These are phyloP conservation scores for Callipepla squamata DNA, from an alignment of 2,113 vertebrate genomes.

Conservation along the genomic window DNA sequence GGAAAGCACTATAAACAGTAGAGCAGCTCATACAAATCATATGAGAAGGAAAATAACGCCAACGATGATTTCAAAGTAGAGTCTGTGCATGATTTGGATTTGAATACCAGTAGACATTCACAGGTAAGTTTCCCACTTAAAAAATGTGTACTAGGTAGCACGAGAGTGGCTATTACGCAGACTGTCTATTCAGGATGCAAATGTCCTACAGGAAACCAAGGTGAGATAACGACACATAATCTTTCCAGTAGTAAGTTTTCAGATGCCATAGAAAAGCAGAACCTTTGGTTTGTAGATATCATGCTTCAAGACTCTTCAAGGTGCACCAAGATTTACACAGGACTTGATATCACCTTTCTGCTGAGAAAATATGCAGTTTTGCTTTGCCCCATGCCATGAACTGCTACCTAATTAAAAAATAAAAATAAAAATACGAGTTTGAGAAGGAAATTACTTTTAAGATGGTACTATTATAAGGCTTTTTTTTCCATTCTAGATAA, in stretches of 20 bases:
- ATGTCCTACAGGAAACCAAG: background rate
- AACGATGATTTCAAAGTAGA: background rate
- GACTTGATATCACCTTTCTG: background rate
- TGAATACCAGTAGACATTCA: background rate
- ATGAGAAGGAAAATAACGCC: background rate
- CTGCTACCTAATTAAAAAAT: background rate
- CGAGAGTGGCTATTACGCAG: rapidly evolving
- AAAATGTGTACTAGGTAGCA: rapidly evolving
- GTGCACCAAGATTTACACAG: background rate
- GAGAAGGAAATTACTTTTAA: background rate
- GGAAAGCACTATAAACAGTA: background rate
- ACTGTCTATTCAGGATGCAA: background rate
- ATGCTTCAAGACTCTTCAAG: background rate
- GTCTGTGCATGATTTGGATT: background rate
- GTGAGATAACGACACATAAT: background rate
- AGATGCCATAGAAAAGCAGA: background rate
- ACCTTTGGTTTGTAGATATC: background rate
- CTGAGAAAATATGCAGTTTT: background rate
- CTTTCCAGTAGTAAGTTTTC: background rate
- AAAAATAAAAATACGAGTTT: background rate
- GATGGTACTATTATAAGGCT: background rate
- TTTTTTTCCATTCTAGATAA: background rate
- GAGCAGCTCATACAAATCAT: background rate
- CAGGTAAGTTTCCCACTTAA: background rate
- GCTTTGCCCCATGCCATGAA: background rate